These are phyloP conservation scores for Propithecus deckenii DNA, from an alignment of 2,797 vertebrate genomes.

Conservation along the genomic window DNA sequence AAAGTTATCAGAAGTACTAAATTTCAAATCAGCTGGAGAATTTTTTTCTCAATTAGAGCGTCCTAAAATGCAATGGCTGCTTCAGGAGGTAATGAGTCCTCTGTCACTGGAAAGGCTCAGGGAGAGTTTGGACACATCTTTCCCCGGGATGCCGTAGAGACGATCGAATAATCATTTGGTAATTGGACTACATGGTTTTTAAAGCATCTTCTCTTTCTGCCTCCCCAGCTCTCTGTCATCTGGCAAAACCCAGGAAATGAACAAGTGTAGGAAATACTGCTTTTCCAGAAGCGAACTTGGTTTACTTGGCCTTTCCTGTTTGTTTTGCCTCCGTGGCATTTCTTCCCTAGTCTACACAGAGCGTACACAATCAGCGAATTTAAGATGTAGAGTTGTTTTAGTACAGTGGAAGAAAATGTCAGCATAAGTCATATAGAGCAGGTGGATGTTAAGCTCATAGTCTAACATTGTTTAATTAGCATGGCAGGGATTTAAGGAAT, in stretches of 20 bases:
- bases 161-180: background rate
- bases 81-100: background rate
- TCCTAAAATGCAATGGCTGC: background rate
- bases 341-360: constrained; percentile 38
- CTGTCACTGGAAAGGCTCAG: background rate
- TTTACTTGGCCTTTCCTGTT: constrained; percentile 23
- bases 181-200: background rate
- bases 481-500: constrained; percentile 50
- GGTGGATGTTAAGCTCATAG: constrained; percentile 50
- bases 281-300: background rate
- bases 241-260: background rate
- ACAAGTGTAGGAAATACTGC: background rate
- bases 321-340: constrained; percentile 26
- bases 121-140: background rate
- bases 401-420: constrained; percentile 42
- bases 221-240: background rate
- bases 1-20: background rate
- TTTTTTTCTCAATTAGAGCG: background rate
- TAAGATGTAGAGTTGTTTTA: constrained; percentile 58
- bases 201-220: background rate
- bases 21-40: constrained; percentile 6
- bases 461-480: constrained; percentile 60
- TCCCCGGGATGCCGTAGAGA: background rate
- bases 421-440: constrained; percentile 37
- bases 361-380: constrained; percentile 26